A percentile compares a stretch with the other conserved stretches of the same genome.
Evolutionary conservation across 1,140 invertebrate species (phyloP).

Genomic region (Charaxes varanes): DNA sequence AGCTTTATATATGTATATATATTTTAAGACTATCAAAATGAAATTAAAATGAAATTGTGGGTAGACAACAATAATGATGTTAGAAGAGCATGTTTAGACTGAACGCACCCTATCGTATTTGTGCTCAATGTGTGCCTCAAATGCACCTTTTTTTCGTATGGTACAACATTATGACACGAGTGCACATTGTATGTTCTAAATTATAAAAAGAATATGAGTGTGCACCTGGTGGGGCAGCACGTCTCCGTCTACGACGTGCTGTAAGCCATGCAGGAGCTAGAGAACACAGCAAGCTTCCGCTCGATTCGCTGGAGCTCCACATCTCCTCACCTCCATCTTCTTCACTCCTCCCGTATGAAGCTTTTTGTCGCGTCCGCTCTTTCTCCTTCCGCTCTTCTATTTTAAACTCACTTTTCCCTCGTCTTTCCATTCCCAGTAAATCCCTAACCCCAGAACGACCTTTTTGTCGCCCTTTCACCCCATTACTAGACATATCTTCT

Average conservation of each 20-base stretch:
- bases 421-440: slow-evolving; percentile 12
- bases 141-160: too few relatives aligned
- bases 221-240: slow-evolving; percentile 25
- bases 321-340: slow-evolving; percentile 26
- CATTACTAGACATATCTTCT: slow-evolving; percentile 9
- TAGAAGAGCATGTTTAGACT: too few relatives aligned
- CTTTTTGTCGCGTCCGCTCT: slow-evolving; percentile 7
- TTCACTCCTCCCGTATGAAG: slow-evolving; percentile 10
- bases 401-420: slow-evolving; percentile 2
- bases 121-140: too few relatives aligned
- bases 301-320: slow-evolving; percentile 50
- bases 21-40: too few relatives aligned
- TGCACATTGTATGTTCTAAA: too few relatives aligned
- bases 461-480: slow-evolving; percentile 9
- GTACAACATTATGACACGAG: too few relatives aligned
- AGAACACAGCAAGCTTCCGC: slow-evolving; percentile 48
- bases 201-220: too few relatives aligned
- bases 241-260: slow-evolving; percentile 28
- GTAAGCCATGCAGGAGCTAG: slow-evolving; percentile 54
- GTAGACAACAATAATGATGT: too few relatives aligned
- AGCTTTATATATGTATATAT: too few relatives aligned
- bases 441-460: slow-evolving; percentile 7
- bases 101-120: too few relatives aligned
- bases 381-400: neutral
- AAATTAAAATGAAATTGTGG: too few relatives aligned